Conservation (phyloP, 2,113 vertebrate species). For the Ceyx cyanopectus region DNA sequence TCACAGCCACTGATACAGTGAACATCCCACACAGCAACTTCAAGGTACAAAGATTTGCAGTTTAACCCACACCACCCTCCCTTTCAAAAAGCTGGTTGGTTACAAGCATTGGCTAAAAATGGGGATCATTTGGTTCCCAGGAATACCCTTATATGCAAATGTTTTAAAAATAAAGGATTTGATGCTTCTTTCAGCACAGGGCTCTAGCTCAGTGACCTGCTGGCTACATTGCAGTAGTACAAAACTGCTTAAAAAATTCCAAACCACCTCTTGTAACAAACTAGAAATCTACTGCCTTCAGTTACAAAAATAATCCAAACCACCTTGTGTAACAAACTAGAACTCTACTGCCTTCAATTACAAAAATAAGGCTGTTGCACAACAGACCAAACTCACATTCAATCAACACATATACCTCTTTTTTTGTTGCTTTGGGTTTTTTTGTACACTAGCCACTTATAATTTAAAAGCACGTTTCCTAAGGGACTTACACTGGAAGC, state of each 20-base stretch:
- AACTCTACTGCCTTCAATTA: conserved; percentile 31
- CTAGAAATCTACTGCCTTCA: conserved; percentile 36
- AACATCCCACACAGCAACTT: conserved; percentile 17
- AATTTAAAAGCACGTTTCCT: not conserved
- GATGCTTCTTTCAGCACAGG: not conserved
- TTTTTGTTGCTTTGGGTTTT: not conserved
- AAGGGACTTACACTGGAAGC: not conserved
- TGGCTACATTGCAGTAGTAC: not conserved
- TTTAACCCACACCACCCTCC: not conserved
- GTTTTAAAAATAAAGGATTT: not conserved
- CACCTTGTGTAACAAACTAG: conserved; percentile 45
- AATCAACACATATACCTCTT: not conserved
- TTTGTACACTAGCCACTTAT: not conserved
- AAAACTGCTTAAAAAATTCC: conserved; percentile 35
- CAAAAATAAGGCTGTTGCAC: conserved; percentile 44
- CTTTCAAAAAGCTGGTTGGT: not conserved
- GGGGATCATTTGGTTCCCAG: not conserved
- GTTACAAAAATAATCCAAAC: not conserved
- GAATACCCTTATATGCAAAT: not conserved
- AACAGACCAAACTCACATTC: conserved; percentile 8
- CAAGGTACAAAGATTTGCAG: not conserved
- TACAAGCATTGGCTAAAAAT: not conserved
- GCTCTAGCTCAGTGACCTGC: not conserved
- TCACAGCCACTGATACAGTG: conserved; percentile 59
- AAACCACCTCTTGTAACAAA: conserved; percentile 38